Percentiles rank a stretch among this genome's conserved stretches.
Conservation (phyloP, 2,888 invertebrate genomes). For the Euclidia mi region DNA sequence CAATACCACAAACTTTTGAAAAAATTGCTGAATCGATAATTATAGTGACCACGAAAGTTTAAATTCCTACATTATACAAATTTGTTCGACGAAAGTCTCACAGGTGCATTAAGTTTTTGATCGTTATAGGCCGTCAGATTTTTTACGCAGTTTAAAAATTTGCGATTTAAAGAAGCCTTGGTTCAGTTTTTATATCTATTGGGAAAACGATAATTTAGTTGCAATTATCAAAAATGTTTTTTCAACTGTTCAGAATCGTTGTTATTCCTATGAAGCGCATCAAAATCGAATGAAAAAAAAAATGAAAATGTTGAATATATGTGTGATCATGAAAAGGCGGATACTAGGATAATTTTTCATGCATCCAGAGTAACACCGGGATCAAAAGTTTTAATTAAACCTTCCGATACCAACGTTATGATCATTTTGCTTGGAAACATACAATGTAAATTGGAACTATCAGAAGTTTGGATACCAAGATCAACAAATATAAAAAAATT, state of each 20-base stretch:
- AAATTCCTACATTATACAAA: no score
- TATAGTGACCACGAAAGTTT: no score
- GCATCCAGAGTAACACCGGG: slow-evolving; percentile 29
- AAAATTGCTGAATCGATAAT: slow-evolving; percentile 44
- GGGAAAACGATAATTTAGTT: slow-evolving; percentile 32
- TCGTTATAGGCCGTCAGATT: slow-evolving; percentile 51
- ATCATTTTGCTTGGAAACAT: slow-evolving; percentile 53
- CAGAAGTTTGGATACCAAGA: no score
- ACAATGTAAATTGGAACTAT: slow-evolving; percentile 26
- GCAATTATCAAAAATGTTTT: no score
- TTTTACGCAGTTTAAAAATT: slow-evolving; percentile 52
- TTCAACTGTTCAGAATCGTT: slow-evolving; percentile 37
- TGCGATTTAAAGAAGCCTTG: slow-evolving; percentile 53
- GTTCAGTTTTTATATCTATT: slow-evolving; percentile 48
- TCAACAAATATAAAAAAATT: no score
- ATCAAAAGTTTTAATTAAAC: slow-evolving; percentile 52
- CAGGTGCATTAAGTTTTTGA: slow-evolving; percentile 59
- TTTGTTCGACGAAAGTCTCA: slow-evolving; percentile 13
- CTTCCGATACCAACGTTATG: slow-evolving; percentile 52
- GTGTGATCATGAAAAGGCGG: slow-evolving; percentile 57
- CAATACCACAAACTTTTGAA: slow-evolving; percentile 56
- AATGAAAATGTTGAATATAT: slow-evolving; percentile 43
- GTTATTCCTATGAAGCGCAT: slow-evolving; percentile 30
- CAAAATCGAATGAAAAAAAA: slow-evolving; percentile 18
- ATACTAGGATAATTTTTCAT: slow-evolving; percentile 28